Evolutionary conservation across 2,113 vertebrate species (phyloP).

Genomic region (Muntiacus reevesi): DNA sequence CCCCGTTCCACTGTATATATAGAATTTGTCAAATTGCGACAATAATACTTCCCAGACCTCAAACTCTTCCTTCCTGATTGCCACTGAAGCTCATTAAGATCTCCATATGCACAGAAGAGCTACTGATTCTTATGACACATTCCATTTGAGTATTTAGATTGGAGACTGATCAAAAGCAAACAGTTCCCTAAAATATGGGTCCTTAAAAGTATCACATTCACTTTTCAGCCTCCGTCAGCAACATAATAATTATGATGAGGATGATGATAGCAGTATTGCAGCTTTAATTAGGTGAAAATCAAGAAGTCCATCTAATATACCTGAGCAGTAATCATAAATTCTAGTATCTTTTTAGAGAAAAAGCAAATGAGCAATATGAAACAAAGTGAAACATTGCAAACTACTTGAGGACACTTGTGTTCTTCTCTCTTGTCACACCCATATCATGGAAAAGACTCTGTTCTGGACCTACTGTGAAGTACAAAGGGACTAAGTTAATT

Average conservation of each 20-base stretch:
- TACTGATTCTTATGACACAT: neutral
- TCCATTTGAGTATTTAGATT: neutral
- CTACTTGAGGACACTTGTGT: fast-evolving
- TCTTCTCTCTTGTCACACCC: neutral
- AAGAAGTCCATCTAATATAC: neutral
- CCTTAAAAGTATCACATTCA: neutral
- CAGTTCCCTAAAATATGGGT: neutral
- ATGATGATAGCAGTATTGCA: neutral
- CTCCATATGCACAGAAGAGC: neutral
- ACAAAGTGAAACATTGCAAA: neutral
- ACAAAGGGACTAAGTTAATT: neutral
- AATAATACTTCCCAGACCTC: neutral
- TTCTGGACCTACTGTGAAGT: neutral
- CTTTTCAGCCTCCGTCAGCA: neutral
- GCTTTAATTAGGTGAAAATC: neutral
- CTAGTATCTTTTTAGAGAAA: neutral
- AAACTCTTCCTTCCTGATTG: neutral
- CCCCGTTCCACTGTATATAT: neutral
- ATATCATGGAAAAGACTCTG: neutral
- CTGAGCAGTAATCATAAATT: neutral
- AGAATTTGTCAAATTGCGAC: neutral
- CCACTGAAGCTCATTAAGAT: neutral
- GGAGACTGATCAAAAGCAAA: neutral
- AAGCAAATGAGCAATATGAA: neutral
- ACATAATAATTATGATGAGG: neutral